phyloP scores from a whole-genome alignment of 2,113 vertebrate species.

The Anser brachyrhynchus region DNA sequence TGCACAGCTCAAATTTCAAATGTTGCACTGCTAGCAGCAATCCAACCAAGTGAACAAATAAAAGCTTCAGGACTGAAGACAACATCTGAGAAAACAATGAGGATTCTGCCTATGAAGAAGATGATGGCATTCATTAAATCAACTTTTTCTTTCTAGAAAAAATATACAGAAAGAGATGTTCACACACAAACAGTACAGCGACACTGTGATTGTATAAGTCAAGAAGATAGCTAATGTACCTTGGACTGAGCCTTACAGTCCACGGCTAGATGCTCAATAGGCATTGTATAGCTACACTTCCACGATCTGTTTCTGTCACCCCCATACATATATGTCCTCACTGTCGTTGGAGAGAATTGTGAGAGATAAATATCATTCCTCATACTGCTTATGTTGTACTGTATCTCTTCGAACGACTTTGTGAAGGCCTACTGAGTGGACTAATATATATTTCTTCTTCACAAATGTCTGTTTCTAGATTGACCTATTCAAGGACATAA shows the following conservation, averaged over 20 bases:
- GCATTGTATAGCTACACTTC: background rate
- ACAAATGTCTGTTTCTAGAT: background rate
- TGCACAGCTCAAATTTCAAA: slow-evolving; percentile 17
- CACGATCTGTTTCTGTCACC: background rate
- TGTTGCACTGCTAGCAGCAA: background rate
- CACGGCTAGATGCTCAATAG: background rate
- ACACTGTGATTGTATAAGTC: background rate
- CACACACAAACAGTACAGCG: background rate
- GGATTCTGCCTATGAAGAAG: background rate
- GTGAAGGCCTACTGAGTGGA: background rate
- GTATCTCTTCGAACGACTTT: background rate
- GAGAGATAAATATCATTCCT: background rate
- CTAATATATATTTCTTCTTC: background rate
- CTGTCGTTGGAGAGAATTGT: background rate
- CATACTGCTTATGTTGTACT: background rate
- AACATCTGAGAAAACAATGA: background rate
- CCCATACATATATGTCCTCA: background rate
- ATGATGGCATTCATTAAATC: background rate
- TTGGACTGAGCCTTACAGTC: background rate
- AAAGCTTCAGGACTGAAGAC: background rate
- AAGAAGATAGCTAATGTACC: background rate
- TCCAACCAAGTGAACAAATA: slow-evolving; percentile 7
- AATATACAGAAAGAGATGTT: background rate
- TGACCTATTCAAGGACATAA: background rate
- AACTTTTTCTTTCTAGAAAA: background rate